Evolutionary conservation across 2,797 vertebrate species (phyloP).

Genomic region (Microctenopoma stevenorrisi): DNA sequence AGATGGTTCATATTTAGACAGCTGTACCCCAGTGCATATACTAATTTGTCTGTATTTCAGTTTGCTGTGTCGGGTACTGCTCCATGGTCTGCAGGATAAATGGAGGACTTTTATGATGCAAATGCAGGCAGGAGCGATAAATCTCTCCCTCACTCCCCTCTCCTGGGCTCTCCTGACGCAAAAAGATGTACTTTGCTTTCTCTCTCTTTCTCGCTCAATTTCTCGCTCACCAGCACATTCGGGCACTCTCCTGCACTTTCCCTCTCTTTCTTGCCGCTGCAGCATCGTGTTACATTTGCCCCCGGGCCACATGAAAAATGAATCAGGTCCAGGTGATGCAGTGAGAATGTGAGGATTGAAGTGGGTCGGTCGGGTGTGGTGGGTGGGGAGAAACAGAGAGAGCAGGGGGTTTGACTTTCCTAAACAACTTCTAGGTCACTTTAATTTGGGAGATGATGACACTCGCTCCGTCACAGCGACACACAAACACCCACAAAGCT

Average conservation of each 20-base stretch:
- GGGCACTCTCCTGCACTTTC: conserved; percentile 15
- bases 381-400: conserved; percentile 3
- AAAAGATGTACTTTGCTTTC: conserved; percentile 56
- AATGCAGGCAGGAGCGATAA: conserved; percentile 78
- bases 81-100: conserved; percentile 70
- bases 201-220: conserved; percentile 35
- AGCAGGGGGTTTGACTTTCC: conserved; percentile 52
- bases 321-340: conserved; percentile 73
- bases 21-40: conserved; percentile 24
- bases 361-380: neutral
- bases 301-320: conserved; percentile 79
- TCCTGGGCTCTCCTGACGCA: conserved; percentile 64
- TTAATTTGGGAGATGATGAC: conserved; percentile 44
- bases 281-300: conserved; percentile 72
- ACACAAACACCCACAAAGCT: neutral
- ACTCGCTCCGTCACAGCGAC: conserved; percentile 3
- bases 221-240: conserved; percentile 15
- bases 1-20: conserved; percentile 37
- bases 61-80: conserved; percentile 65
- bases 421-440: conserved; percentile 59
- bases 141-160: conserved; percentile 61
- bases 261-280: conserved; percentile 53
- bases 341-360: conserved; percentile 16
- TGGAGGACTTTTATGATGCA: conserved; percentile 81
- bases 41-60: conserved; percentile 71